phyloP scores from a whole-genome alignment of 2,113 vertebrate genomes.

The Hippocampus mohnikei region DNA sequence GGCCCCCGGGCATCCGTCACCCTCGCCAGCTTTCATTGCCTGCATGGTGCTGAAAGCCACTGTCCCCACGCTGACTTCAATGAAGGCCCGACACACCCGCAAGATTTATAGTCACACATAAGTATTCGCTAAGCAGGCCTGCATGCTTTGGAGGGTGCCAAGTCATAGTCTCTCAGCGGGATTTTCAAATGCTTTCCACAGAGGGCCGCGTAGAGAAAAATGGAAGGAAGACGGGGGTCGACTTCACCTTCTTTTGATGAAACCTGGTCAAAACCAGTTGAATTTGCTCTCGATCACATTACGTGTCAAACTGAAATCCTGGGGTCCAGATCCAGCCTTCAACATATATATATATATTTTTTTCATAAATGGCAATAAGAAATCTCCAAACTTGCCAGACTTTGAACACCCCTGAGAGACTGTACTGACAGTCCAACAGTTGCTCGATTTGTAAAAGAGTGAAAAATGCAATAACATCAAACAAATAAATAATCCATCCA shows the following conservation, averaged over 20 bases:
- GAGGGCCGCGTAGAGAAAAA: not conserved
- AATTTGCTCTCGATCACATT: not conserved
- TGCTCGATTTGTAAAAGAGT: too few relatives aligned
- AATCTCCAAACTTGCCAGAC: too few relatives aligned
- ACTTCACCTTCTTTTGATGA: not conserved
- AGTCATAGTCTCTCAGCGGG: constrained; percentile 38
- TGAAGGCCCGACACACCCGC: constrained; percentile 60
- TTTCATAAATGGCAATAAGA: too few relatives aligned
- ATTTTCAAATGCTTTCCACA: not conserved
- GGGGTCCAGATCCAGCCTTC: too few relatives aligned
- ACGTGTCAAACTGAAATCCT: not conserved
- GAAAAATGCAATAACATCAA: too few relatives aligned
- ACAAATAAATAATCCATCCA: too few relatives aligned
- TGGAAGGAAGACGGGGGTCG: not conserved
- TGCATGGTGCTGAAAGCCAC: constrained; percentile 69
- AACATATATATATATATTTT: not conserved
- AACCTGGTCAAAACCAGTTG: not conserved
- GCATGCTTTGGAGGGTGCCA: constrained; percentile 27
- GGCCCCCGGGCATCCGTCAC: constrained; percentile 70
- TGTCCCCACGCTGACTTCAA: constrained; percentile 70
- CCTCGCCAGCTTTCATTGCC: constrained; percentile 69
- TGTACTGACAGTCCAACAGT: too few relatives aligned
- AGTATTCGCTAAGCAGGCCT: constrained; percentile 53
- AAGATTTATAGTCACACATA: constrained; percentile 72
- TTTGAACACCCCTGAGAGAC: too few relatives aligned